These are phyloP conservation scores for Poeciliopsis occidentalis DNA, from an alignment of 2,113 vertebrate species.

Conservation along the genomic window DNA sequence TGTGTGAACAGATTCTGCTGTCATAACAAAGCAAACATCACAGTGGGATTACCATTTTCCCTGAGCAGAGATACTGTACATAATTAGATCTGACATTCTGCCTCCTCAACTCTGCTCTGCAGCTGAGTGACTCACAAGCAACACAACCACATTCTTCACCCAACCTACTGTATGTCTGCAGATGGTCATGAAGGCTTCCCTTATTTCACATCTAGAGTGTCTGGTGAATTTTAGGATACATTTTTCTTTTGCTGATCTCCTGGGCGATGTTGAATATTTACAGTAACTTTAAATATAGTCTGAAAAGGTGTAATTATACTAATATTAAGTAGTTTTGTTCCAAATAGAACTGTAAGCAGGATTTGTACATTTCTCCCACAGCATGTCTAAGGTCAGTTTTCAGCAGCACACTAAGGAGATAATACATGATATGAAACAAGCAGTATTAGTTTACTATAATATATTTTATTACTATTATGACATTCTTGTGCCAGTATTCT, in stretches of 20 bases:
- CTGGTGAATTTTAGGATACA: not conserved
- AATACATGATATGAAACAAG: no score
- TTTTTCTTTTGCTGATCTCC: not conserved
- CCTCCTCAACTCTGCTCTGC: slow-evolving; percentile 45
- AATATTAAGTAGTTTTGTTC: slow-evolving; percentile 4
- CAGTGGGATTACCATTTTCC: slow-evolving; percentile 57
- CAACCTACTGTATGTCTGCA: slow-evolving; percentile 34
- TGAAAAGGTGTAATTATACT: slow-evolving; percentile 23
- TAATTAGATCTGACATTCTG: slow-evolving; percentile 72
- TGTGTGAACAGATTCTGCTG: slow-evolving; percentile 49
- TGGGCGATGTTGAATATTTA: slow-evolving; percentile 10
- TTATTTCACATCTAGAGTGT: not conserved
- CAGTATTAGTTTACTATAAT: no score
- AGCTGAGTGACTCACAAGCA: slow-evolving; percentile 55
- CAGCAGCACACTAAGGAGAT: no score
- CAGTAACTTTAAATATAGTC: slow-evolving; percentile 1
- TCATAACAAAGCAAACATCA: slow-evolving; percentile 66
- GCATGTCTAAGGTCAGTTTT: no score
- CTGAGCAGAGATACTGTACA: slow-evolving; percentile 31
- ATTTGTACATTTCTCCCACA: no score
- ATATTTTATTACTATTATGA: no score
- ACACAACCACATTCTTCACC: slow-evolving; percentile 56
- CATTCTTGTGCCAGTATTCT: no score
- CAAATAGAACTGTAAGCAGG: not conserved
- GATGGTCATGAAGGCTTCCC: slow-evolving; percentile 31